Evolutionary conservation across 1,140 invertebrate species (phyloP).

Genomic region (Bombus sibiricus): DNA sequence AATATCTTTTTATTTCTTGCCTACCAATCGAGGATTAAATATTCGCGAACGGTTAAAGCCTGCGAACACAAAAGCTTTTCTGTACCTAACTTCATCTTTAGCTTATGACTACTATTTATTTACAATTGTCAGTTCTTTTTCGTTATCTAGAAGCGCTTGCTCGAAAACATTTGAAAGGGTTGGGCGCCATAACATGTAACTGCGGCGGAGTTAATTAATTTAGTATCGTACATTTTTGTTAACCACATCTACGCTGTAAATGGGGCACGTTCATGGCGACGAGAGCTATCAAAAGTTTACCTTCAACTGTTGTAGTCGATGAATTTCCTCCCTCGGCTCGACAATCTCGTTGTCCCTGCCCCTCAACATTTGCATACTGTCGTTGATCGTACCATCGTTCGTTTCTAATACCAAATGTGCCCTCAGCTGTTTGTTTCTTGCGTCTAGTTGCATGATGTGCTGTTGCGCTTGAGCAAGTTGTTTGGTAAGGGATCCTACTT

Average conservation of each 20-base stretch:
- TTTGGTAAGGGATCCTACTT: constrained; percentile 89
- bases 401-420: constrained; percentile 88
- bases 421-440: constrained; percentile 89
- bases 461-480: constrained; percentile 91
- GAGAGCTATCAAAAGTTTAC: constrained; percentile 55
- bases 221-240: constrained; percentile 70
- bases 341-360: constrained; percentile 78
- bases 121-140: constrained; percentile 12
- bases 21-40: neutral
- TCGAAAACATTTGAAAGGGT: constrained; percentile 27
- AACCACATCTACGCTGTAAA: constrained; percentile 73
- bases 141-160: neutral
- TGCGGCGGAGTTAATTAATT: constrained; percentile 74
- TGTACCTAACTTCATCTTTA: constrained; percentile 23
- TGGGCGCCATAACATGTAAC: constrained; percentile 73
- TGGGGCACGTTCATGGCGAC: neutral
- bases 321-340: constrained; percentile 80
- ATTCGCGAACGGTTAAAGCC: constrained; percentile 4
- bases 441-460: constrained; percentile 90
- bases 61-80: constrained; percentile 36
- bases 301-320: constrained; percentile 80
- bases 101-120: constrained; percentile 2
- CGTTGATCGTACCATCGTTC: constrained; percentile 73
- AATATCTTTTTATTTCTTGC: neutral
- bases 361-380: constrained; percentile 76